Percentiles rank a stretch among this genome's conserved stretches.
phyloP scores from a whole-genome alignment of 2,797 vertebrate genomes.

The Euphonia xanthogaster region DNA sequence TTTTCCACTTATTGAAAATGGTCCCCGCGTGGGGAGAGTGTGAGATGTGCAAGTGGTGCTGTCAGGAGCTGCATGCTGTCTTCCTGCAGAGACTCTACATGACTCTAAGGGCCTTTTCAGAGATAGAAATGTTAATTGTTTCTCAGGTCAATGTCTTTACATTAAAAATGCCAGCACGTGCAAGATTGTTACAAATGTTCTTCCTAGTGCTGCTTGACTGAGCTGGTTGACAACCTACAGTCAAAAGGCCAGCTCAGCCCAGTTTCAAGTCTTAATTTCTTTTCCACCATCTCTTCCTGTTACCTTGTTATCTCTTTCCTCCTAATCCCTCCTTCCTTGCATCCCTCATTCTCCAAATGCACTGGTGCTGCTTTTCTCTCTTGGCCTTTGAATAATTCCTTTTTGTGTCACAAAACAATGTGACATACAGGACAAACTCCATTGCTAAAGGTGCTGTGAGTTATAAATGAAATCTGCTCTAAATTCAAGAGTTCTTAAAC shows the following conservation, averaged over 20 bases:
- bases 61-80: not conserved
- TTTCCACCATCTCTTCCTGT: not conserved
- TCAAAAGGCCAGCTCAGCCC: not conserved
- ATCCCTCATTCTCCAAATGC: not conserved
- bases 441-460: not conserved
- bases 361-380: not conserved
- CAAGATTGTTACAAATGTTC: not conserved
- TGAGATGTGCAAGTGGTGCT: not conserved
- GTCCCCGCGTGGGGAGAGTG: fast-evolving
- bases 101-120: not conserved
- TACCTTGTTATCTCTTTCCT: not conserved
- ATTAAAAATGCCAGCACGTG: not conserved
- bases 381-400: not conserved
- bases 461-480: not conserved
- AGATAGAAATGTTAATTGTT: not conserved
- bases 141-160: not conserved
- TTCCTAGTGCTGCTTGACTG: not conserved
- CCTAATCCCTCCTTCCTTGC: not conserved
- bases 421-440: not conserved
- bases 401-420: not conserved
- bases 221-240: not conserved
- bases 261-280: not conserved
- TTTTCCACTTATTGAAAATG: not conserved
- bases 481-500: not conserved
- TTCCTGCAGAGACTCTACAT: not conserved